A percentile compares a stretch with the other conserved stretches of the same genome.
Evolutionary conservation across 2,113 vertebrate genomes (phyloP).

Genomic region (Ochotona curzoniae): DNA sequence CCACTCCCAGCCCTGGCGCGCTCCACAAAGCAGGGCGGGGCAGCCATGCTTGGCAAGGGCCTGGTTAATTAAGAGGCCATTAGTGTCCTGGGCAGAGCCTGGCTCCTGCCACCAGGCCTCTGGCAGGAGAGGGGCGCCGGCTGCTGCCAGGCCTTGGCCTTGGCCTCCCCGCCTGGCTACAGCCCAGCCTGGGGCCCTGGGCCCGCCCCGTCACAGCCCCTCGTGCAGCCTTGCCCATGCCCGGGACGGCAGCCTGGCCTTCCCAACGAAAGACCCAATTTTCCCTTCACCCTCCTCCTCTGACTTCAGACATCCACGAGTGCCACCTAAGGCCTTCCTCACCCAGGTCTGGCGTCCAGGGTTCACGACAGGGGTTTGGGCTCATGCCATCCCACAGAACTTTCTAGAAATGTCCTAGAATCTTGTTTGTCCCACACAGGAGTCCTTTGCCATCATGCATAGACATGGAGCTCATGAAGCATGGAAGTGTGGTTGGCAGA

Average conservation of each 20-base stretch:
- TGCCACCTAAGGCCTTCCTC: no score
- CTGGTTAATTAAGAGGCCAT: constrained; percentile 78
- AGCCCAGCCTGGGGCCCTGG: no score
- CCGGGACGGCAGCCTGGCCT: neutral
- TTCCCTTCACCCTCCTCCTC: no score
- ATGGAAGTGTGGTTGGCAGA: fast-evolving
- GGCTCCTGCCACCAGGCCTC: constrained; percentile 57
- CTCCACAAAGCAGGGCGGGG: neutral
- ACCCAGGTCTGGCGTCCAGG: no score
- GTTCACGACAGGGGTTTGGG: no score
- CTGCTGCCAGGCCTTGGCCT: constrained; percentile 12
- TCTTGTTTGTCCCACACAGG: neutral
- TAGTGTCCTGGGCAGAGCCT: constrained; percentile 63
- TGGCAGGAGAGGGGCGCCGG: constrained; percentile 53
- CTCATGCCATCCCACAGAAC: no score
- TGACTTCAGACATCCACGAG: no score
- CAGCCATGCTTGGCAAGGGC: constrained; percentile 37
- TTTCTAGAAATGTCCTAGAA: neutral
- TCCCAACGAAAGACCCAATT: neutral
- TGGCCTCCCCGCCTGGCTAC: neutral
- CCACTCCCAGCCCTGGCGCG: neutral
- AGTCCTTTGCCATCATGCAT: neutral
- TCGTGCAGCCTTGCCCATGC: no score
- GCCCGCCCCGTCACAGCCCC: fast-evolving
- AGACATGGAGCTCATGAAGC: neutral